Percentiles rank a stretch among this genome's conserved stretches.
phyloP scores from a whole-genome alignment of 2,888 invertebrate species.

The Lithophane socia region DNA sequence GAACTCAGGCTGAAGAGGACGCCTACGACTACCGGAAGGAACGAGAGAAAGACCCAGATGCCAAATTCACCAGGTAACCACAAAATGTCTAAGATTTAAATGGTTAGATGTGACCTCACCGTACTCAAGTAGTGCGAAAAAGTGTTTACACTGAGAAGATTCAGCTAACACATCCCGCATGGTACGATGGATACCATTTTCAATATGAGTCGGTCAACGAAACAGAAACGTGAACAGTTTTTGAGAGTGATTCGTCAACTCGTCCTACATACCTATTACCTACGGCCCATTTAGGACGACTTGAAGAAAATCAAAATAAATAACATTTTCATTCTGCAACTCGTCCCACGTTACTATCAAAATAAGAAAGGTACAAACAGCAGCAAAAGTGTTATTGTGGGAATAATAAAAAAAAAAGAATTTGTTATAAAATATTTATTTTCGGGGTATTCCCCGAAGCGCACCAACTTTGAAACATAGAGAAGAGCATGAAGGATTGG shows the following conservation, averaged over 20 bases:
- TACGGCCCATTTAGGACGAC: no score
- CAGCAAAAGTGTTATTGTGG: no score
- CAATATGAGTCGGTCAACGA: neutral
- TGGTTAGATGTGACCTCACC: neutral
- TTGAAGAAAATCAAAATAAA: no score
- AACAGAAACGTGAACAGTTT: neutral
- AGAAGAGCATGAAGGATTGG: no score
- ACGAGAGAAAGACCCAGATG: neutral
- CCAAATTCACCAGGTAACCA: conserved; percentile 2
- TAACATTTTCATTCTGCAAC: no score
- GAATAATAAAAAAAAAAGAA: no score
- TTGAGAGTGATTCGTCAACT: neutral
- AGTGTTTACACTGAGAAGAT: neutral
- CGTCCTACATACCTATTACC: no score
- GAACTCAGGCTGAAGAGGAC: neutral
- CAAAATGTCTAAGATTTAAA: neutral
- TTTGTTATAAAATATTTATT: no score
- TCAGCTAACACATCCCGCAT: neutral
- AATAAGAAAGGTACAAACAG: no score
- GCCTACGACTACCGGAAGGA: neutral
- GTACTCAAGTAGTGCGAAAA: neutral
- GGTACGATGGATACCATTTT: neutral
- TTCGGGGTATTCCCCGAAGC: no score
- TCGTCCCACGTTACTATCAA: no score
- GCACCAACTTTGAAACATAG: no score